phyloP scores from a whole-genome alignment of 2,888 invertebrate species.

The Mythimna ferrago region DNA sequence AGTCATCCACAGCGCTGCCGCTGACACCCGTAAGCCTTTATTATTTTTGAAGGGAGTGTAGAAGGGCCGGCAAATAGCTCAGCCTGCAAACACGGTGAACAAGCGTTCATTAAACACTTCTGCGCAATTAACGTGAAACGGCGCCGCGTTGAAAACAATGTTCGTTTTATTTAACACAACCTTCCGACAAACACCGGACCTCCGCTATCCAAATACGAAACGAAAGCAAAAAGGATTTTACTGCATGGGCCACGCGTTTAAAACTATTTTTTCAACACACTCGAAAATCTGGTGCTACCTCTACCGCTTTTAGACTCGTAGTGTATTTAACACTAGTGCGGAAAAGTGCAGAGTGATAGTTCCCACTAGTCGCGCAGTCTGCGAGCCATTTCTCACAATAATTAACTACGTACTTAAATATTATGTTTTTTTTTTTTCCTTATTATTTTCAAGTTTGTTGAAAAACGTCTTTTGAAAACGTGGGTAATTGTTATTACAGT shows the following conservation, averaged over 20 bases:
- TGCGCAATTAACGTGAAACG: constrained; percentile 79
- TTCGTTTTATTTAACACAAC: constrained; percentile 76
- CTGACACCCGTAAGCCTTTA: constrained; percentile 52
- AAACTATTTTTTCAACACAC: constrained; percentile 38
- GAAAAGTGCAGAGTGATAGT: too few relatives aligned
- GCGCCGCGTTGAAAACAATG: constrained; percentile 76
- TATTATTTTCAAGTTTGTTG: too few relatives aligned
- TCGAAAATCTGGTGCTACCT: too few relatives aligned
- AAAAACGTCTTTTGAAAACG: too few relatives aligned
- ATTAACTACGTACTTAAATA: too few relatives aligned
- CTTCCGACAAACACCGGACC: constrained; percentile 67
- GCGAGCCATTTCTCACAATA: too few relatives aligned
- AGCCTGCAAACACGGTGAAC: constrained; percentile 75
- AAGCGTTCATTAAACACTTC: constrained; percentile 85
- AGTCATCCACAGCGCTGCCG: constrained; percentile 48
- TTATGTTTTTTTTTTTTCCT: too few relatives aligned
- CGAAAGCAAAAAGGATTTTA: constrained; percentile 63
- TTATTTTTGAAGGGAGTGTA: constrained; percentile 66
- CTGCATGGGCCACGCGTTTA: constrained; percentile 18
- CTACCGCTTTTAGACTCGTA: too few relatives aligned
- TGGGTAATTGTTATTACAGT: too few relatives aligned
- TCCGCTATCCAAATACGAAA: constrained; percentile 66
- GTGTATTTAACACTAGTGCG: too few relatives aligned
- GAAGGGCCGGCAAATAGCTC: constrained; percentile 71
- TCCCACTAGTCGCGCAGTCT: too few relatives aligned